These are phyloP conservation scores for Steinernema khuongi DNA, from an alignment of 1,140 invertebrate genomes.

Conservation along the genomic window DNA sequence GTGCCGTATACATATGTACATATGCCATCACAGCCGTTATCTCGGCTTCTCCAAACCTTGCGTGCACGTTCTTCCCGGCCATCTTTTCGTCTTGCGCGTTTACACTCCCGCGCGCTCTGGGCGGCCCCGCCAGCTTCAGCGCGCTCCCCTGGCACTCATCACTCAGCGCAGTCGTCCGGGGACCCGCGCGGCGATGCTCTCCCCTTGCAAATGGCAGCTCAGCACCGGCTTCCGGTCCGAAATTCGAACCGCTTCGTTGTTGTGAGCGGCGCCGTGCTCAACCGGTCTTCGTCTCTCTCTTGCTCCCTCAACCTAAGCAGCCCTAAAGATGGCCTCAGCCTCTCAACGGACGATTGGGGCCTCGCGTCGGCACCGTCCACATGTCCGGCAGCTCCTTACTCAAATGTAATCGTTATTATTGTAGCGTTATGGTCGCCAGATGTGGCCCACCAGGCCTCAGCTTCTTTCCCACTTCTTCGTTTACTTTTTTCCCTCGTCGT, in stretches of 20 bases:
- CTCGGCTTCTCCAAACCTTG: too few species aligned
- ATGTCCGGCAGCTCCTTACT: constrained; percentile 2
- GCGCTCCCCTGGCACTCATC: background rate
- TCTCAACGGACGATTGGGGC: background rate
- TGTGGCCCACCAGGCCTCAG: background rate
- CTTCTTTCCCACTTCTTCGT: background rate
- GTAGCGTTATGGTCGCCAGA: constrained; percentile 3
- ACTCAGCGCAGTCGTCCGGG: background rate
- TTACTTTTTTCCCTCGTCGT: background rate
- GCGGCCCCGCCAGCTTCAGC: background rate
- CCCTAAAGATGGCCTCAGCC: background rate
- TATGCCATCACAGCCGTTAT: too few species aligned
- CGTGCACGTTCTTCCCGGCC: too few species aligned
- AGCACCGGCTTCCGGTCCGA: background rate
- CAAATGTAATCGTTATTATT: background rate
- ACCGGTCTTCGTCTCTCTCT: background rate
- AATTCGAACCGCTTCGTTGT: constrained; percentile 9
- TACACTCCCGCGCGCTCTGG: too few species aligned
- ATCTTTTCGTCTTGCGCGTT: too few species aligned
- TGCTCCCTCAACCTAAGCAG: background rate
- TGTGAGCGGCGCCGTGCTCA: constrained; percentile 1
- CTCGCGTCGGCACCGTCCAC: background rate
- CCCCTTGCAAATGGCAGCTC: background rate
- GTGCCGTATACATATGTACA: too few species aligned
- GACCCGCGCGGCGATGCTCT: background rate